These are phyloP conservation scores for Stylophora pistillata DNA, from an alignment of 64 coral and sea anemone genomes.

Conservation along the genomic window DNA sequence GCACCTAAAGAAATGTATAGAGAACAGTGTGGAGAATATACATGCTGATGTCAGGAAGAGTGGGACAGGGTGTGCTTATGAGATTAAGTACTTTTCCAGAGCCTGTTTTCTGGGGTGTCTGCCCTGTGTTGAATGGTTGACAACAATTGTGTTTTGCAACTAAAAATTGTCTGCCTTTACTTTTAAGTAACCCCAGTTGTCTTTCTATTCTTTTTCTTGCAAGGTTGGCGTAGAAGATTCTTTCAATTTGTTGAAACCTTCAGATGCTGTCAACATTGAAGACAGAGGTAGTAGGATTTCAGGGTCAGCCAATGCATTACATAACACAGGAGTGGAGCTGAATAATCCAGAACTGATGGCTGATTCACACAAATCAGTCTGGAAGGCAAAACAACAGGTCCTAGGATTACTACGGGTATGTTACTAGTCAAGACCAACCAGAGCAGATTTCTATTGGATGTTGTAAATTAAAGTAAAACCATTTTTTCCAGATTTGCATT, in stretches of 20 bases:
- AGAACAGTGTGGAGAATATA: too few relatives aligned
- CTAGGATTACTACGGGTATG: constrained; percentile 59
- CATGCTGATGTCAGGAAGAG: too few relatives aligned
- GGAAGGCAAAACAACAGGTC: constrained; percentile 60
- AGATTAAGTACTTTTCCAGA: too few relatives aligned
- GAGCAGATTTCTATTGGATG: background rate
- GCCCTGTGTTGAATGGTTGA: too few relatives aligned
- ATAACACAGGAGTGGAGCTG: constrained; percentile 54
- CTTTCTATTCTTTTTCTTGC: background rate
- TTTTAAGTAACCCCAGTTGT: background rate
- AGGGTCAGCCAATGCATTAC: constrained; percentile 8
- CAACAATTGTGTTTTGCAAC: too few relatives aligned
- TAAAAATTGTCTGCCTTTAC: too few relatives aligned
- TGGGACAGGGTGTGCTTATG: too few relatives aligned
- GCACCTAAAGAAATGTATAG: too few relatives aligned
- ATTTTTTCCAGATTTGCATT: too few relatives aligned
- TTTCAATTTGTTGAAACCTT: background rate
- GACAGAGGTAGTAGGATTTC: constrained; percentile 32
- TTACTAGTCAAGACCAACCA: background rate
- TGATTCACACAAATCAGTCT: constrained; percentile 13
- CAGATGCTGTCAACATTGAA: constrained; percentile 18
- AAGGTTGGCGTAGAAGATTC: background rate
- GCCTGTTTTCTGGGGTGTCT: too few relatives aligned
- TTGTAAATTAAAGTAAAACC: too few relatives aligned
- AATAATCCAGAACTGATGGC: constrained; percentile 33